Evolutionary conservation across 2,797 vertebrate species (phyloP).

Genomic region (Siniperca undulata): DNA sequence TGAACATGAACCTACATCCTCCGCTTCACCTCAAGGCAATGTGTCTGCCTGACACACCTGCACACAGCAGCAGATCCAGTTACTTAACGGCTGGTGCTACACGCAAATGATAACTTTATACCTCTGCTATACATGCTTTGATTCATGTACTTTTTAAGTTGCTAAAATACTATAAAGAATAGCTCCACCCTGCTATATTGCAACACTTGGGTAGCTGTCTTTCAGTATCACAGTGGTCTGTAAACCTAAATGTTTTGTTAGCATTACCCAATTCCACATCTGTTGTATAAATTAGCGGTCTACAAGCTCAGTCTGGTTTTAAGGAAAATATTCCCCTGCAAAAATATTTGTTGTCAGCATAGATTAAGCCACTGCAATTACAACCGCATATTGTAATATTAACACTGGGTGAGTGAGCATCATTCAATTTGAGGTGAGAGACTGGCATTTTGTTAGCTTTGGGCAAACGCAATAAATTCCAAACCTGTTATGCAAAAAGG

Average conservation of each 20-base stretch:
- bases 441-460: slow-evolving; percentile 66
- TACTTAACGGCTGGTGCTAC: slow-evolving; percentile 46
- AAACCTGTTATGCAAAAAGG: slow-evolving; percentile 54
- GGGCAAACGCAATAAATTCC: slow-evolving; percentile 72
- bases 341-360: slow-evolving; percentile 81
- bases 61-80: slow-evolving; percentile 38
- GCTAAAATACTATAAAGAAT: background rate
- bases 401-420: slow-evolving; percentile 53
- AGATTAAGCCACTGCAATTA: slow-evolving; percentile 74
- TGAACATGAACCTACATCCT: slow-evolving; percentile 71
- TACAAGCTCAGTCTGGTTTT: slow-evolving; percentile 70
- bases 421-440: slow-evolving; percentile 56
- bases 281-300: slow-evolving; percentile 71
- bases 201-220: slow-evolving; percentile 44
- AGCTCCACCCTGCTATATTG: slow-evolving; percentile 13
- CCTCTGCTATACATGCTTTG: background rate
- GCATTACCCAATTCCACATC: slow-evolving; percentile 75
- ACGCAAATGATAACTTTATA: slow-evolving; percentile 31
- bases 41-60: slow-evolving; percentile 62
- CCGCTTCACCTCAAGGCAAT: slow-evolving; percentile 48
- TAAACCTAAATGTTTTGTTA: slow-evolving; percentile 73
- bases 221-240: slow-evolving; percentile 38
- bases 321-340: slow-evolving; percentile 72
- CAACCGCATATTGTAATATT: slow-evolving; percentile 65
- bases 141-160: slow-evolving; percentile 22